Conservation (phyloP, 2,888 invertebrate genomes). For the Eucriotettix oculatus region DNA sequence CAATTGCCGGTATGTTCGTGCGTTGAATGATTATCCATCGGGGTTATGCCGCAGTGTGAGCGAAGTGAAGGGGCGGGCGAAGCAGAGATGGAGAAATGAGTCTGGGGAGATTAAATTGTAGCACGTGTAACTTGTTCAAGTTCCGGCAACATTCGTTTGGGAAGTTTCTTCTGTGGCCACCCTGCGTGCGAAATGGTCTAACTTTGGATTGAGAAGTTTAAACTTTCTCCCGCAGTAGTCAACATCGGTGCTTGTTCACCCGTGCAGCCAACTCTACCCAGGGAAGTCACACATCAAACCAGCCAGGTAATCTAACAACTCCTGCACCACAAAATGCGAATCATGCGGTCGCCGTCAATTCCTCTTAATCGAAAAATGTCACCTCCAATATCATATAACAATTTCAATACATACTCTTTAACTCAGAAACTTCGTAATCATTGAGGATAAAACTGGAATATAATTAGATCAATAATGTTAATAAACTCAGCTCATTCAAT, state of each 20-base stretch:
- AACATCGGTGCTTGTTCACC: not conserved
- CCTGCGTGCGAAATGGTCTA: not conserved
- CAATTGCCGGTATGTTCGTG: too few relatives aligned
- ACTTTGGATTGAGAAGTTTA: not conserved
- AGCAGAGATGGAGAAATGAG: not conserved
- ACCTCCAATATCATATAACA: not conserved
- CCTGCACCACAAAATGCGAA: not conserved
- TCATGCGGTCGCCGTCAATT: not conserved
- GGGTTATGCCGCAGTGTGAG: too few relatives aligned
- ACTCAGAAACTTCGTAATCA: too few relatives aligned
- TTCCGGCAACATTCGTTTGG: not conserved
- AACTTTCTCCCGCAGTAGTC: not conserved
- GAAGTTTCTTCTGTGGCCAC: not conserved
- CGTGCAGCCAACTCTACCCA: too few relatives aligned
- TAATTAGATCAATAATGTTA: too few relatives aligned
- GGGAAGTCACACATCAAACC: not conserved
- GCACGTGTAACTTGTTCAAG: not conserved
- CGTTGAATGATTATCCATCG: too few relatives aligned
- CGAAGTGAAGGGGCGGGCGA: not conserved
- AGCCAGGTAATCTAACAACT: not conserved
- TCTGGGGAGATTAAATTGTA: not conserved
- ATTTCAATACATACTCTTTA: too few relatives aligned
- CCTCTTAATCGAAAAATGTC: not conserved
- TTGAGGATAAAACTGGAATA: too few relatives aligned
- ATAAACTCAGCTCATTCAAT: too few relatives aligned